These are phyloP conservation scores for Zosterops hypoxanthus DNA, from an alignment of 2,113 vertebrate species.

Conservation along the genomic window DNA sequence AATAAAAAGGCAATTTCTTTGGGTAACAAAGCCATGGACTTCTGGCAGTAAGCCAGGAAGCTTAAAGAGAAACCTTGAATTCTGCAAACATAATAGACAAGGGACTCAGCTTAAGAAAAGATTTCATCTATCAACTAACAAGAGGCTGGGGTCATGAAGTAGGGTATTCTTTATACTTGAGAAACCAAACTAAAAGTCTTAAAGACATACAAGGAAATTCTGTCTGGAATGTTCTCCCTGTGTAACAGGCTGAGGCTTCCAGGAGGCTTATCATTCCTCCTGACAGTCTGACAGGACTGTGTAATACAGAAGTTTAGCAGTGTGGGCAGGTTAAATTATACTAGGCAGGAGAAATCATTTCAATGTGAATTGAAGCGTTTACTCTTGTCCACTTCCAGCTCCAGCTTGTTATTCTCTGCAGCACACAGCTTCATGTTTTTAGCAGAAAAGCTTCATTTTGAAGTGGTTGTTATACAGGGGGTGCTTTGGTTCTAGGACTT, in stretches of 20 bases:
- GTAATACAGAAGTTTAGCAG: constrained; percentile 70
- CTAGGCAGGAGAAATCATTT: constrained; percentile 67
- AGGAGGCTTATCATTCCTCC: constrained; percentile 68
- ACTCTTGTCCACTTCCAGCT: constrained; percentile 47
- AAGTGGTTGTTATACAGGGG: neutral
- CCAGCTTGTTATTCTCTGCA: neutral
- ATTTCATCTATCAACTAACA: constrained; percentile 75
- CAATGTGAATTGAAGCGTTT: constrained; percentile 62
- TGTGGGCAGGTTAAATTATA: constrained; percentile 73
- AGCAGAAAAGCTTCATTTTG: neutral
- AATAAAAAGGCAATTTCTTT: constrained; percentile 56
- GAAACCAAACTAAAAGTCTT: constrained; percentile 65
- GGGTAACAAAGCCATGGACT: constrained; percentile 46
- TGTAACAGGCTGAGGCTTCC: constrained; percentile 55
- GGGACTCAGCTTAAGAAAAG: constrained; percentile 69
- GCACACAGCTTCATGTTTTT: neutral
- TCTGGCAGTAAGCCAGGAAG: constrained; percentile 63
- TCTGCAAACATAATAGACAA: constrained; percentile 72
- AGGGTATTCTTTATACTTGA: constrained; percentile 69
- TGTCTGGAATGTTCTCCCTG: constrained; percentile 4
- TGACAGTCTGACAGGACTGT: constrained; percentile 69
- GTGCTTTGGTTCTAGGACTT: neutral
- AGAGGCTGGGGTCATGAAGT: constrained; percentile 72
- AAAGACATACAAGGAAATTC: constrained; percentile 18
- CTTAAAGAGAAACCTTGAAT: constrained; percentile 71